A percentile compares a stretch with the other conserved stretches of the same genome.
Evolutionary conservation across 2,113 vertebrate genomes (phyloP).

Genomic region (Abramis brama): DNA sequence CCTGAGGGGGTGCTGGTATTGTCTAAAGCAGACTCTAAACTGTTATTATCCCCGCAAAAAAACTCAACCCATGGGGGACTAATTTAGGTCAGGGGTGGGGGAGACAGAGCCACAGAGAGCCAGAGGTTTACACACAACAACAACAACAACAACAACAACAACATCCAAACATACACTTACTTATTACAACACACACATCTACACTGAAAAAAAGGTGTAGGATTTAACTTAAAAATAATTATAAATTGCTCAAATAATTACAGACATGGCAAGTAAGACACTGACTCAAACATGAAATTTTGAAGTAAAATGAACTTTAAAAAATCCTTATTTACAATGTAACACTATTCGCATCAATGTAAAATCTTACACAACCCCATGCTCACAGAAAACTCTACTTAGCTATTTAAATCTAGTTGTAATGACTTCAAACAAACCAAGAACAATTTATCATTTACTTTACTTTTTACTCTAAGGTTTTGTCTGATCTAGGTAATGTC

Average conservation of each 20-base stretch:
- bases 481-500: not conserved
- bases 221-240: not conserved
- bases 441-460: not conserved
- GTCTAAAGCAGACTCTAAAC: slow-evolving; percentile 66
- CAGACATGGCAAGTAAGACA: not conserved
- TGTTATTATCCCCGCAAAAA: slow-evolving; percentile 69
- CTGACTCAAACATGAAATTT: not conserved
- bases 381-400: not conserved
- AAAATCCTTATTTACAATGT: not conserved
- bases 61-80: slow-evolving; percentile 61
- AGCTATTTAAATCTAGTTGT: not conserved
- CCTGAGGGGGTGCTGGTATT: slow-evolving; percentile 63
- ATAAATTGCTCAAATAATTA: not conserved
- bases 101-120: not conserved
- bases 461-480: not conserved
- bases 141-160: not conserved
- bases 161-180: not conserved
- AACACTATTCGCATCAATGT: not conserved
- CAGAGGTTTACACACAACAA: slow-evolving; percentile 17
- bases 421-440: not conserved
- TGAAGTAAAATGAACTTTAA: not conserved
- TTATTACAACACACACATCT: not conserved
- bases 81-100: slow-evolving; percentile 75
- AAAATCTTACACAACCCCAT: not conserved
- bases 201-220: not conserved